Percentiles rank a stretch among this genome's conserved stretches.
phyloP scores from a whole-genome alignment of 1,140 invertebrate genomes.

The Amyelois transitella region DNA sequence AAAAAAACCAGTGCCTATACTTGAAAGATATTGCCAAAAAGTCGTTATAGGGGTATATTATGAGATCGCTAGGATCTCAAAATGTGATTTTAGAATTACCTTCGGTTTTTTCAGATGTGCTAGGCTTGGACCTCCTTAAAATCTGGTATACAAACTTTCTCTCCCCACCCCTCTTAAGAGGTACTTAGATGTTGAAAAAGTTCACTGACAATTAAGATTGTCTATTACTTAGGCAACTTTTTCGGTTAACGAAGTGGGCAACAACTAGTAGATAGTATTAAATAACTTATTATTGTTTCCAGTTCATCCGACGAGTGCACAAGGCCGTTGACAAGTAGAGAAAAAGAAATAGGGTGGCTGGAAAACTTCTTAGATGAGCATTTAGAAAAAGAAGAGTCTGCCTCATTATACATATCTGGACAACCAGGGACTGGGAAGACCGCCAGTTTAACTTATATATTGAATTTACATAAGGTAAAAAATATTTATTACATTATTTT shows the following conservation, averaged over 20 bases:
- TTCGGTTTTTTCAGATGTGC: too few species aligned
- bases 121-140: too few species aligned
- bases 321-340: slow-evolving; percentile 82
- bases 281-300: not conserved
- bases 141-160: too few species aligned
- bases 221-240: too few species aligned
- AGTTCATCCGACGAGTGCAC: not conserved
- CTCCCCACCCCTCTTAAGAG: too few species aligned
- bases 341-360: slow-evolving; percentile 83
- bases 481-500: not conserved
- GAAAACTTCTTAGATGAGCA: slow-evolving; percentile 81
- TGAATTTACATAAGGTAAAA: slow-evolving; percentile 75
- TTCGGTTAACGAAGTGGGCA: slow-evolving; percentile 11
- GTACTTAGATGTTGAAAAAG: too few species aligned
- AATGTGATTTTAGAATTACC: too few species aligned
- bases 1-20: too few species aligned
- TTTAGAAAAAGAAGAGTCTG: slow-evolving; percentile 80
- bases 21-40: too few species aligned
- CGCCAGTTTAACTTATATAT: slow-evolving; percentile 85
- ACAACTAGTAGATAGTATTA: not conserved
- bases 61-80: too few species aligned
- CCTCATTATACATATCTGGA: slow-evolving; percentile 94
- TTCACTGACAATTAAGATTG: too few species aligned
- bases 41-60: too few species aligned
- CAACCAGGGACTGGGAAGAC: slow-evolving; percentile 98